These are phyloP conservation scores for Pteria penguin DNA, from an alignment of 2,888 invertebrate genomes.

Conservation along the genomic window DNA sequence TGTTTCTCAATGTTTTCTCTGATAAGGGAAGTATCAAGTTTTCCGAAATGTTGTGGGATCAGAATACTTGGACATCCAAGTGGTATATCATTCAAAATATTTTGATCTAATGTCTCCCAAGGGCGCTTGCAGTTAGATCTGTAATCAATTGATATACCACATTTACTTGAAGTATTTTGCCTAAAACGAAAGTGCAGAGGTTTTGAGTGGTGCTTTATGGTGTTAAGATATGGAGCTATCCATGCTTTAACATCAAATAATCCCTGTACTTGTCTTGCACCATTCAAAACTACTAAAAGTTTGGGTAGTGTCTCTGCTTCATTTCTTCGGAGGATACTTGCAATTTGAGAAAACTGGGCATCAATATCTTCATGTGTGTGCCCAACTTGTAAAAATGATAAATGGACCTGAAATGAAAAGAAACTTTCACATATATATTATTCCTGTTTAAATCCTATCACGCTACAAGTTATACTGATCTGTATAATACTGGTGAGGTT, in stretches of 20 bases:
- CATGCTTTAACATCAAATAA: conserved; percentile 17
- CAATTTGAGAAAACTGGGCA: conserved; percentile 7
- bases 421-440: background rate
- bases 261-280: background rate
- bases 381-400: conserved; percentile 17
- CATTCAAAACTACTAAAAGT: background rate
- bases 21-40: background rate
- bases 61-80: background rate
- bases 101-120: background rate
- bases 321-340: background rate
- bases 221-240: background rate
- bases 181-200: conserved; percentile 20
- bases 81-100: background rate
- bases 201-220: background rate
- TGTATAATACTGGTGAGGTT: too few species aligned
- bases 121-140: background rate
- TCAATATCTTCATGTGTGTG: conserved; percentile 22
- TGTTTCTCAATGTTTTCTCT: background rate
- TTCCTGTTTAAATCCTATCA: too few species aligned
- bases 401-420: conserved; percentile 11
- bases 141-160: background rate
- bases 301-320: conserved; percentile 22
- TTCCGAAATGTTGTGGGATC: background rate
- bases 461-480: too few species aligned
- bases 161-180: background rate